Conservation (phyloP, 2,797 vertebrate species). For the Darevskia nairensis region DNA sequence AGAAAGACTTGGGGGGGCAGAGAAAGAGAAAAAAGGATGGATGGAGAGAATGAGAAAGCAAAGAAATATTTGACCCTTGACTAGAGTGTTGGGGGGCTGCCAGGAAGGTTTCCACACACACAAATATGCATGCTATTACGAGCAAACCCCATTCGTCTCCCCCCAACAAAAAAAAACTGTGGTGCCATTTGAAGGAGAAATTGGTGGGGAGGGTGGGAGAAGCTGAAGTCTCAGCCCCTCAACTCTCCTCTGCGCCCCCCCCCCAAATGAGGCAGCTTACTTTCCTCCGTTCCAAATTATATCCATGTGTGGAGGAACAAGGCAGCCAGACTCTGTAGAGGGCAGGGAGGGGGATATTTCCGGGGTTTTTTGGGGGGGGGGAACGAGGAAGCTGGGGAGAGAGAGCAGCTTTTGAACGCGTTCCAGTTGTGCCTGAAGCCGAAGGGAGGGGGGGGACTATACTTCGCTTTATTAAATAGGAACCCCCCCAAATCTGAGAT, state of each 20-base stretch:
- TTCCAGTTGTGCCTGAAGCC: slow-evolving; percentile 12
- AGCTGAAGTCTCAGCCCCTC: not conserved
- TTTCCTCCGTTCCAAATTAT: slow-evolving; percentile 6
- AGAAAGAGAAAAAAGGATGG: too few species aligned
- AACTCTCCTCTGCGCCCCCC: not conserved
- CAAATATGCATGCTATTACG: too few species aligned
- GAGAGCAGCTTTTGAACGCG: not conserved
- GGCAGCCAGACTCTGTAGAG: not conserved
- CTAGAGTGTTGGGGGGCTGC: too few species aligned
- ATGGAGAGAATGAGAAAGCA: not conserved
- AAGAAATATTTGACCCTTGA: not conserved
- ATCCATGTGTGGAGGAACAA: slow-evolving; percentile 42
- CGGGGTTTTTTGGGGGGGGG: not conserved
- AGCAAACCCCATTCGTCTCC: not conserved
- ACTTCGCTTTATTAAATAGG: too few species aligned
- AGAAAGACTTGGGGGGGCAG: too few species aligned
- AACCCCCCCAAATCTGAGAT: not conserved
- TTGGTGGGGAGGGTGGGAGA: too few species aligned
- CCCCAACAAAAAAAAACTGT: too few species aligned
- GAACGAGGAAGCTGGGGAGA: not conserved
- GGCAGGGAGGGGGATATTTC: not conserved
- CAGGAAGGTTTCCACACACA: too few species aligned
- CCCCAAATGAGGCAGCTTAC: too few species aligned
- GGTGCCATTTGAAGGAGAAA: too few species aligned
- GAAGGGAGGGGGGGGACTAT: rapidly evolving